Evolutionary conservation across 2,888 invertebrate genomes (phyloP).

Genomic region (Brenthis hecate): DNA sequence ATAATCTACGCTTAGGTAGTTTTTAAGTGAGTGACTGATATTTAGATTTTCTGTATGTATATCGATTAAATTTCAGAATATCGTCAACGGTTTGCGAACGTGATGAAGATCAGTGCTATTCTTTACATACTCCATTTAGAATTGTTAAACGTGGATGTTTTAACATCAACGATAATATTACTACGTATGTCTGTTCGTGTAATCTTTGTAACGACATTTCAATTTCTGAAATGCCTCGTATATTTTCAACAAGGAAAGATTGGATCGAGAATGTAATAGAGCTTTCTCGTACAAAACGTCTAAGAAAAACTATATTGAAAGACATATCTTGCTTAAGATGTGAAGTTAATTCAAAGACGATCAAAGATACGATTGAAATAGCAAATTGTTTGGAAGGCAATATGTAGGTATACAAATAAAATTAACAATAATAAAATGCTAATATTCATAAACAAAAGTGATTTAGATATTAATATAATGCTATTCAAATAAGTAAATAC

Average conservation of each 20-base stretch:
- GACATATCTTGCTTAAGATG: conserved; percentile 68
- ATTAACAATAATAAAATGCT: no score
- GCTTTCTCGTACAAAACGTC: conserved; percentile 56
- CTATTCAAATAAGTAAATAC: no score
- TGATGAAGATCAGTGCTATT: conserved; percentile 63
- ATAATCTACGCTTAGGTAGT: no score
- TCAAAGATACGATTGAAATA: no score
- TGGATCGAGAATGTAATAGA: conserved; percentile 68
- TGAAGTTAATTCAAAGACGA: conserved; percentile 47
- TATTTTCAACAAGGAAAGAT: conserved; percentile 57
- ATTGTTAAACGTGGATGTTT: conserved; percentile 67
- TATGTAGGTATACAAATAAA: no score
- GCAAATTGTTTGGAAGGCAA: no score
- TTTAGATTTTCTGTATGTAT: no score
- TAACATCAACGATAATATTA: conserved; percentile 58
- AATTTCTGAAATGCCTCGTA: conserved; percentile 64
- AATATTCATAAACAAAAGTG: no score
- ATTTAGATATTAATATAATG: no score
- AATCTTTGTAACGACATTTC: conserved; percentile 70
- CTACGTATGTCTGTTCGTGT: conserved; percentile 66
- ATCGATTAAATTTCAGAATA: conserved; percentile 47
- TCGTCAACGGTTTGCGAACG: conserved; percentile 54
- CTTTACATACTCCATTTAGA: conserved; percentile 70
- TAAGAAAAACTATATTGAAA: conserved; percentile 61
- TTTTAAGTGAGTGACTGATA: no score